Base-by-base conservation (phyloP, 1,140 invertebrate genomes). In the Diuraphis noxia region DNA sequence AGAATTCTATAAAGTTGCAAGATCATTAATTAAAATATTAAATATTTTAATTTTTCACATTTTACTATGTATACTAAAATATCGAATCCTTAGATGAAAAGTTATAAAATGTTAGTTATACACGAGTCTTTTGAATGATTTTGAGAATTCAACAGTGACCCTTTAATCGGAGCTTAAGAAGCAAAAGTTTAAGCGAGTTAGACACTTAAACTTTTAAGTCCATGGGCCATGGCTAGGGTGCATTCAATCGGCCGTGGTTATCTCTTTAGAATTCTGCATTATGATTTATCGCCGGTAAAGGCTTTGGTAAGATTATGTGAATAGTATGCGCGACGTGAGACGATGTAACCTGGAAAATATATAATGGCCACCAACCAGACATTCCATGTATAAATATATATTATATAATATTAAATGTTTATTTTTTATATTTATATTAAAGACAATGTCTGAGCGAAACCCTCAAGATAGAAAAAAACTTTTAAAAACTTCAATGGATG, bases 161-260 rank as follows among this genome's bases (percentile, higher is more conserved):
- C 41, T 82, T 82, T 82, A 91, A 82, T 49, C 77, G 77, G 89
- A 52, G 89, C 89, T 91, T 91, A 91, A 82, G 23, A 36, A 38
- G 77, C 46, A 91, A 91, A 91, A 52, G 43, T 90, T 90, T 90
- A 77, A 90, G 43, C 77, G 40, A 90, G 88, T 38, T 82, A 46
- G 89, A 82, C 43, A 81, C 89, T 91, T 82, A 82, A 91, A 91
- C 40, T 91, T 91, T 91, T 82, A 91, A 91, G 89, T 91, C 77
- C n/a, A 13, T n/a, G 56, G 79, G 21, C 21, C 43, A 46, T 38
- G n/a, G 63, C 21, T n/a, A 82, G 77, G 89, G 77, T 49, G 34
- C n/a, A 91, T 91, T 82, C 77, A 91, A 91, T 82, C 89, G 72
- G 40, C 25, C 23, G 77, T 19, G 89, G 89, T 82, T 91, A 82